Conservation (phyloP, 2,888 invertebrate genomes). For the Acleris laterana region DNA sequence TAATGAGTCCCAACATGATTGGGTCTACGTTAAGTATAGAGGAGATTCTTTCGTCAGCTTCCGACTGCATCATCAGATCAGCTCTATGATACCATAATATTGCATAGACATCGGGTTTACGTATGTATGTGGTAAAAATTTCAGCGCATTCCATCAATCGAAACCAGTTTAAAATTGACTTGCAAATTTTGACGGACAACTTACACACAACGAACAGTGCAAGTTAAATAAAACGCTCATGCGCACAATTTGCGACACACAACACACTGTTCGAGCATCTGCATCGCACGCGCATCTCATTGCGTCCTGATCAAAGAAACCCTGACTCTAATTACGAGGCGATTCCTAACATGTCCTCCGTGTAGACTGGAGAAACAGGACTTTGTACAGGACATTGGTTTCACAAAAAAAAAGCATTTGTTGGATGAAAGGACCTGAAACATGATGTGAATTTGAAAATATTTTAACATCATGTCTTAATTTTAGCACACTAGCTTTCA, state of each 20-base stretch:
- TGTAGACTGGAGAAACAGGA: not conserved
- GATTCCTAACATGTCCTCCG: conserved; percentile 13
- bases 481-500: not conserved
- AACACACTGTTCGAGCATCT: conserved; percentile 7
- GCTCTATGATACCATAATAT: no score
- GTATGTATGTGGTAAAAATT: no score
- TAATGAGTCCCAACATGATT: no score
- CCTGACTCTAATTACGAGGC: conserved; percentile 12
- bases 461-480: not conserved
- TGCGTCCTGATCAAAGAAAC: conserved; percentile 25
- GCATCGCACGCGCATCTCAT: conserved; percentile 14
- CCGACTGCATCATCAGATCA: no score
- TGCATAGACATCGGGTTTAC: no score
- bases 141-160: no score
- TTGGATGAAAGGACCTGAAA: not conserved
- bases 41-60: no score
- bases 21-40: no score
- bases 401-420: not conserved
- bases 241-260: conserved; percentile 13
- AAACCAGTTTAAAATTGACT: no score
- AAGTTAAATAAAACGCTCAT: not conserved
- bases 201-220: no score
- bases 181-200: no score
- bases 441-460: no score
- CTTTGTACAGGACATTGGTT: not conserved